phyloP scores from a whole-genome alignment of 1,140 invertebrate species.

The Ceratina australensis region DNA sequence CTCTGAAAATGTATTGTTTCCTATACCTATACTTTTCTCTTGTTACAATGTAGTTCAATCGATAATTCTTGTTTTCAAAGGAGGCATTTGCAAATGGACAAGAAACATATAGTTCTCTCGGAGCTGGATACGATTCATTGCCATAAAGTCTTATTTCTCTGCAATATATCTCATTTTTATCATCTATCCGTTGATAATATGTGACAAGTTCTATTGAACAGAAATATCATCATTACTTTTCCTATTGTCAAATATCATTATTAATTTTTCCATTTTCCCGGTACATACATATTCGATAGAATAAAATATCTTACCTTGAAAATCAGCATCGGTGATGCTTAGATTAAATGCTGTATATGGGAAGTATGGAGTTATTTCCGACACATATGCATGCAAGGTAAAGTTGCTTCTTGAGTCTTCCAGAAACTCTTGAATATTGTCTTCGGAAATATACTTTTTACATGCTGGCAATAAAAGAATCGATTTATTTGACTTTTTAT shows the following conservation, averaged over 20 bases:
- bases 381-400: slow-evolving; percentile 65
- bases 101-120: slow-evolving; percentile 66
- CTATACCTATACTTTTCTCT: slow-evolving; percentile 66
- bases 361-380: slow-evolving; percentile 2
- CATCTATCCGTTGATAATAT: slow-evolving; percentile 67
- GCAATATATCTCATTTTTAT: slow-evolving; percentile 63
- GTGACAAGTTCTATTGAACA: slow-evolving; percentile 63
- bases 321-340: slow-evolving; percentile 64
- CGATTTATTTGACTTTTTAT: too few relatives aligned
- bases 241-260: too few relatives aligned
- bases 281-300: too few relatives aligned
- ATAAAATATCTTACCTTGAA: slow-evolving; percentile 65
- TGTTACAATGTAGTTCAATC: slow-evolving; percentile 67
- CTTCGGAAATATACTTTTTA: slow-evolving; percentile 64
- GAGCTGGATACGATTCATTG: slow-evolving; percentile 39
- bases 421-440: slow-evolving; percentile 49
- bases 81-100: slow-evolving; percentile 67
- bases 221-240: too few relatives aligned
- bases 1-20: slow-evolving; percentile 72
- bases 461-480: slow-evolving; percentile 60
- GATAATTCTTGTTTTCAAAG: slow-evolving; percentile 68
- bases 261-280: too few relatives aligned
- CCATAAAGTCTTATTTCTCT: slow-evolving; percentile 59
- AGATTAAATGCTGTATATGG: slow-evolving; percentile 72
- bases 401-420: slow-evolving; percentile 56